Percentiles rank a stretch among this genome's conserved stretches.
Evolutionary conservation across 2,888 invertebrate genomes (phyloP).

Genomic region (Microctonus aethiopoides): DNA sequence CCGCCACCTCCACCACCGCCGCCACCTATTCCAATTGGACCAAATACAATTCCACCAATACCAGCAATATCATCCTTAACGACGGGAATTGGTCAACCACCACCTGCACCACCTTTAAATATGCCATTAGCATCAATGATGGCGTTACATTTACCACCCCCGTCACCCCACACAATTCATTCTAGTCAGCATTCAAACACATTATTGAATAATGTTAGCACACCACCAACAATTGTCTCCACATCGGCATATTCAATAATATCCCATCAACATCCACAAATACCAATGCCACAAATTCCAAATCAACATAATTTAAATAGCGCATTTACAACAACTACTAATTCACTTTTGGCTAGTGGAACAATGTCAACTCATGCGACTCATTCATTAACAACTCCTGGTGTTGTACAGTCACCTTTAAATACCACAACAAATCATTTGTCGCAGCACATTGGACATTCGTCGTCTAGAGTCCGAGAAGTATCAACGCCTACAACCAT

Average conservation of each 20-base stretch:
- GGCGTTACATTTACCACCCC: constrained; percentile 53
- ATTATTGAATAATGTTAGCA: constrained; percentile 51
- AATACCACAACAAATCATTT: constrained; percentile 45
- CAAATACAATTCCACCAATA: constrained; percentile 51
- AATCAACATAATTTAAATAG: constrained; percentile 25
- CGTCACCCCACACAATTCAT: constrained; percentile 57
- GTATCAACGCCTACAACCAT: constrained; percentile 37
- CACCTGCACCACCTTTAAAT: constrained; percentile 39
- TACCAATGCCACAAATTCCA: constrained; percentile 39
- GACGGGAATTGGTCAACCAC: constrained; percentile 48
- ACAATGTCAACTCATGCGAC: constrained; percentile 64
- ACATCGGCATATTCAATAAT: constrained; percentile 38
- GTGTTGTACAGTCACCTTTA: constrained; percentile 40
- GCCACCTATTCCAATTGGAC: constrained; percentile 50
- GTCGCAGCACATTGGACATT: constrained; percentile 47
- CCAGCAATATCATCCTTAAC: constrained; percentile 51
- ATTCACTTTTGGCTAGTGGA: constrained; percentile 66
- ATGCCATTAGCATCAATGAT: constrained; percentile 56
- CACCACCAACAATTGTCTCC: constrained; percentile 39
- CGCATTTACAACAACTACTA: constrained; percentile 68
- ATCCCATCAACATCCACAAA: constrained; percentile 29
- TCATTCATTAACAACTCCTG: constrained; percentile 48
- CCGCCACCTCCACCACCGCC: constrained; percentile 42
- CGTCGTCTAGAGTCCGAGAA: constrained; percentile 49
- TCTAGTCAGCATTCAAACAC: constrained; percentile 62